Evolutionary conservation across 2,888 invertebrate genomes (phyloP), one percentile per base, ranked within the genome.

Genomic region (Bombylius discolor): DNA sequence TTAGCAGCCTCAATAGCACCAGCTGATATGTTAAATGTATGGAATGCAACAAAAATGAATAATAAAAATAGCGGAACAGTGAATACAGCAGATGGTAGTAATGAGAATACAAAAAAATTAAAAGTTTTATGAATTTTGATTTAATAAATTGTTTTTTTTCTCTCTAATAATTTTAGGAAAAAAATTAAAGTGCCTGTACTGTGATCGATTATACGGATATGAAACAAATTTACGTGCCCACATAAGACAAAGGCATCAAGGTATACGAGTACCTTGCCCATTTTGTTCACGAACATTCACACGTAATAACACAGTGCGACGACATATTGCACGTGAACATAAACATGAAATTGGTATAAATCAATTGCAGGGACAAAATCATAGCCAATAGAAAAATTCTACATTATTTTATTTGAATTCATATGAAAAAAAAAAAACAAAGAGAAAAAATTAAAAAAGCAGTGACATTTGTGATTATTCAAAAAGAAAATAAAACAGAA

Each of bases 171-270:
- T 78, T 80, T 5, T 79, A 90, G 91, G 90, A 68, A 91, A 90
- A 76, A 92, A 92, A 76, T 78, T 92, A 69, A 91, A 91, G 78
- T 92, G 91, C 77, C 89, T 91, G 68, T 91, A 88, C 76, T 92
- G 92, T 80, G 92, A 92, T 77, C 82, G 91, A 69, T 80, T 92
- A 60, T 92, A 92, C 76, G 92, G 92, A 62, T 92, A 92, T 74
- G 92, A 92, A 80, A 92, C 92, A 69, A 92, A 92, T 74, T 77
- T 92, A 71, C 84, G 92, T 64, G 92, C 92, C 62, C 92, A 92
- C 77, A 91, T 92, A 70, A 79, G 91, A 56, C 92, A 92, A 72
- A 85, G 91, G 71, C 91, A 92, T 76, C 91, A 92, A 76, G 91
- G 92, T 65, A 92, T 92, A 67, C 81, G 92, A 55, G 91, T 92